Conservation (phyloP, 2,113 vertebrate species). For the Pungitius pungitius region DNA sequence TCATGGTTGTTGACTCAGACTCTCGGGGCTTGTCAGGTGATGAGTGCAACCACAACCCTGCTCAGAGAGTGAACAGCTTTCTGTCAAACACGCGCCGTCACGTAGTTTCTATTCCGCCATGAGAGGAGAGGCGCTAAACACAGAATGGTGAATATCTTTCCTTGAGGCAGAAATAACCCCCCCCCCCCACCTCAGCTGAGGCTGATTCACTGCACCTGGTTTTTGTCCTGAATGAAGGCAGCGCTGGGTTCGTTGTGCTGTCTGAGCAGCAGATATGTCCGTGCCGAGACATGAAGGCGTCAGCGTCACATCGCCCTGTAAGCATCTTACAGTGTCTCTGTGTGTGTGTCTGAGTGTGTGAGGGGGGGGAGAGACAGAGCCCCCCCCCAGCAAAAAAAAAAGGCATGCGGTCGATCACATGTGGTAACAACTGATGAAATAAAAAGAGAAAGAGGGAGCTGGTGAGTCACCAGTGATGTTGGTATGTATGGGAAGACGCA, state of each 20-base stretch:
- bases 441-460: neutral
- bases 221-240: slow-evolving; percentile 39
- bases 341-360: neutral
- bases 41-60: slow-evolving; percentile 38
- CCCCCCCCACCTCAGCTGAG: too few species aligned
- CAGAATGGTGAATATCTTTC: neutral
- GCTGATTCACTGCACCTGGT: slow-evolving; percentile 65
- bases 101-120: neutral
- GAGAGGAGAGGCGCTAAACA: neutral
- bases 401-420: slow-evolving; percentile 3
- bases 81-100: slow-evolving; percentile 19
- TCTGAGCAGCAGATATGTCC: slow-evolving; percentile 52
- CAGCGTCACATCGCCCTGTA: slow-evolving; percentile 15
- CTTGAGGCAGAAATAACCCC: too few species aligned
- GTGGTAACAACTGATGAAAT: neutral
- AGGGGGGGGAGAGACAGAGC: neutral
- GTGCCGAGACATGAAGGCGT: slow-evolving; percentile 20
- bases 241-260: slow-evolving; percentile 28
- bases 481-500: slow-evolving; percentile 49
- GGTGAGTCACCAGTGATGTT: slow-evolving; percentile 55
- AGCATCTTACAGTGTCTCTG: slow-evolving; percentile 3
- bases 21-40: slow-evolving; percentile 60
- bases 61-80: slow-evolving; percentile 31
- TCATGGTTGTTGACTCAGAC: slow-evolving; percentile 65
- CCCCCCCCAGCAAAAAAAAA: neutral